Evolutionary conservation across 2,113 vertebrate species (phyloP).

Genomic region (Sterrhoptilus dennistouni): DNA sequence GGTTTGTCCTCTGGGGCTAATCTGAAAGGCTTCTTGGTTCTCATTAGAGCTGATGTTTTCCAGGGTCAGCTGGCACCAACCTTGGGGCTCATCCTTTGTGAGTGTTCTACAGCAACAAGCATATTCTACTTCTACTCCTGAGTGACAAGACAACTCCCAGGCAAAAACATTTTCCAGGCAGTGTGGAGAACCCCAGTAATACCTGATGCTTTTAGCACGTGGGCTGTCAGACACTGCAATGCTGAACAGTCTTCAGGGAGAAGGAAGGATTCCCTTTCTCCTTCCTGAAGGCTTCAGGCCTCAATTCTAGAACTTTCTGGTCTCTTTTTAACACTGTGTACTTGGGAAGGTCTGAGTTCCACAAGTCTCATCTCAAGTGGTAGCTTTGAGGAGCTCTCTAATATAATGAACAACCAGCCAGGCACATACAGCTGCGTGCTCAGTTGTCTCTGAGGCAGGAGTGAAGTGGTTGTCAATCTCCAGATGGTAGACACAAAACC

Average conservation of each 20-base stretch:
- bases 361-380: background rate
- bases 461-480: background rate
- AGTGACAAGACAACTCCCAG: background rate
- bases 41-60: background rate
- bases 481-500: fast-evolving
- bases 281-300: background rate
- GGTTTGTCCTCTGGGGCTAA: background rate
- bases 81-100: background rate
- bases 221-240: background rate
- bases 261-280: background rate
- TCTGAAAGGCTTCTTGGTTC: background rate
- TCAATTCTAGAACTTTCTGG: background rate
- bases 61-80: background rate
- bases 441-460: background rate
- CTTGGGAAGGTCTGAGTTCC: background rate
- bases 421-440: background rate
- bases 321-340: background rate
- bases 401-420: background rate
- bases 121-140: background rate
- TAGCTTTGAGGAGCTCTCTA: background rate
- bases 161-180: background rate
- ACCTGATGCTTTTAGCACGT: background rate
- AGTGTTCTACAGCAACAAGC: background rate
- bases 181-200: background rate
- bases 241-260: background rate